Percentiles rank a stretch among this genome's conserved stretches.
Evolutionary conservation across 2,113 vertebrate genomes (phyloP).

Genomic region (Paracanthobrama guichenoti): DNA sequence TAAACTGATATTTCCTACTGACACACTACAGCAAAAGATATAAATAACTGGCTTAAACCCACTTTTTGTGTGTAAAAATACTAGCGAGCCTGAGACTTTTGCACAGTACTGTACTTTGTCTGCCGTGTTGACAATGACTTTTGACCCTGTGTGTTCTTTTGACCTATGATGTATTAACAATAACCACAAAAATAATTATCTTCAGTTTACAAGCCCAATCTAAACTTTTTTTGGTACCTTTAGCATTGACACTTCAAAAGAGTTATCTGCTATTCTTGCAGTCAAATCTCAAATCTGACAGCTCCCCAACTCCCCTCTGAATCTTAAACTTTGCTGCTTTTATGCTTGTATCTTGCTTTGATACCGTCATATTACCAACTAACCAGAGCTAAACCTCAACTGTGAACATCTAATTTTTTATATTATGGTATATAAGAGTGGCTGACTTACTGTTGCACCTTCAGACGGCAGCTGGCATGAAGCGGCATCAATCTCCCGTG

Average conservation of each 20-base stretch:
- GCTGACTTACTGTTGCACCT: conserved; percentile 20
- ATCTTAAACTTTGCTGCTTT: neutral
- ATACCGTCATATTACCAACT: neutral
- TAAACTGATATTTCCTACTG: too few relatives aligned
- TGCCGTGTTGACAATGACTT: neutral
- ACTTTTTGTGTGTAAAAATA: too few relatives aligned
- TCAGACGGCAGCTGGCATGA: conserved; percentile 39
- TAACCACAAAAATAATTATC: neutral
- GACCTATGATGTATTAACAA: neutral
- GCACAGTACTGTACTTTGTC: too few relatives aligned
- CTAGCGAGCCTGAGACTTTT: too few relatives aligned
- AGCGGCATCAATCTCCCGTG: conserved; percentile 17
- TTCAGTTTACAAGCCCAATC: neutral
- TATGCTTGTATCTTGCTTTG: neutral
- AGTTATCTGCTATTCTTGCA: neutral
- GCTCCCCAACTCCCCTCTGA: neutral
- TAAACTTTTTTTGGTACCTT: too few relatives aligned
- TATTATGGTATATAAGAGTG: neutral
- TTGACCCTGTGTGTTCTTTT: neutral
- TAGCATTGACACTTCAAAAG: too few relatives aligned
- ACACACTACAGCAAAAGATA: too few relatives aligned
- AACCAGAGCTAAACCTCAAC: neutral
- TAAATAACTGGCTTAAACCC: too few relatives aligned
- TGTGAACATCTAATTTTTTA: neutral
- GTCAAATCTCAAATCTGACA: neutral